A percentile compares a stretch with the other conserved stretches of the same genome.
Evolutionary conservation across 2,797 vertebrate species (phyloP).

Genomic region (Epinephelus coioides): DNA sequence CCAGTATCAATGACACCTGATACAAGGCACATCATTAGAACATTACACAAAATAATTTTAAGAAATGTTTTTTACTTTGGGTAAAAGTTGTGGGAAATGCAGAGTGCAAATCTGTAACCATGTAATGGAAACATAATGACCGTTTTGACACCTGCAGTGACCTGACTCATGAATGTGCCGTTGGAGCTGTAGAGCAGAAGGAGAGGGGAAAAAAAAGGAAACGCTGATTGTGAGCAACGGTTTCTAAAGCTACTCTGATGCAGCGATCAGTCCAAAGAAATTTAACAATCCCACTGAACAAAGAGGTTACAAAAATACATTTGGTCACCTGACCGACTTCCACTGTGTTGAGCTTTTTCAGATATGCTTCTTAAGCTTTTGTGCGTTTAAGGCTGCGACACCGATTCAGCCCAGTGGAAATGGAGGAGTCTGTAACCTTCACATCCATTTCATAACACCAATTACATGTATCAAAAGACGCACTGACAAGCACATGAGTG

Average conservation of each 20-base stretch:
- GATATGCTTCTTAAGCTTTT: conserved; percentile 74
- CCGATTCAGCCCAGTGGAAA: conserved; percentile 66
- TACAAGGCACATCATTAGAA: conserved; percentile 90
- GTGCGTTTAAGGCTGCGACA: conserved; percentile 74
- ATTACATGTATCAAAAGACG: conserved; percentile 49
- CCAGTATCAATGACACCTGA: conserved; percentile 87
- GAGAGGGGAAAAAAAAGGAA: conserved; percentile 12
- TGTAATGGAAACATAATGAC: conserved; percentile 24
- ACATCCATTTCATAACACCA: conserved; percentile 56
- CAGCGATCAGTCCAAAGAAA: conserved; percentile 34
- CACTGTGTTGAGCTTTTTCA: conserved; percentile 64
- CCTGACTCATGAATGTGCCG: conserved; percentile 22
- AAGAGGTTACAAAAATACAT: conserved; percentile 81
- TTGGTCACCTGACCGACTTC: conserved; percentile 74
- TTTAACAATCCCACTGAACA: conserved; percentile 43
- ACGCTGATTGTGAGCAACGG: conserved; percentile 44
- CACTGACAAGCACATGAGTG: conserved; percentile 10
- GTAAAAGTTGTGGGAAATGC: conserved; percentile 84
- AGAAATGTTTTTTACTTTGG: conserved; percentile 62
- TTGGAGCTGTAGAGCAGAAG: conserved; percentile 40
- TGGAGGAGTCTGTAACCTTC: conserved; percentile 64
- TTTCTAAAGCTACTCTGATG: conserved; percentile 51
- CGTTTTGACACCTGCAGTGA: conserved; percentile 47
- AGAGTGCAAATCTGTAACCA: conserved; percentile 79
- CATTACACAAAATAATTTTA: conserved; percentile 65